These are phyloP conservation scores for Amblyopsis rosae DNA, from an alignment of 2,113 vertebrate genomes.

Conservation along the genomic window DNA sequence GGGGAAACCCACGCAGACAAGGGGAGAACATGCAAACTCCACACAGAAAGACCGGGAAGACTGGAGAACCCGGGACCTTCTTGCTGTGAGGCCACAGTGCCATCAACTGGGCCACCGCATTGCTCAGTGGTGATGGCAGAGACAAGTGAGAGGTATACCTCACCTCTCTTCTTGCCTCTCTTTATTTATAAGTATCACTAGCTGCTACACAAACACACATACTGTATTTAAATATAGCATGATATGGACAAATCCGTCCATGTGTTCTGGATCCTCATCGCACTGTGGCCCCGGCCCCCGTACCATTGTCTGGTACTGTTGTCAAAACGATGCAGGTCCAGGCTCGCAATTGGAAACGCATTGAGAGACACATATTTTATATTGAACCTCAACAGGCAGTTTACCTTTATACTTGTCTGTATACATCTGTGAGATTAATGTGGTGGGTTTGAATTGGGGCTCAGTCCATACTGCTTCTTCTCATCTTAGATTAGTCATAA, in stretches of 20 bases:
- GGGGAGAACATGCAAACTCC: no score
- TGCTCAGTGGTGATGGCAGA: not conserved
- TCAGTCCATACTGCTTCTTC: slow-evolving; percentile 44
- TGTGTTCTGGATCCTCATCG: slow-evolving; percentile 54
- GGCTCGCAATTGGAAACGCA: slow-evolving; percentile 11
- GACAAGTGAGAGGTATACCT: slow-evolving; percentile 37
- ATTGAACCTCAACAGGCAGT: no score
- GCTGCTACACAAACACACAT: slow-evolving; percentile 40
- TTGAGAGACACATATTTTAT: slow-evolving; percentile 18
- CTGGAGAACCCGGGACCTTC: no score
- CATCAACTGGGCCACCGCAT: no score
- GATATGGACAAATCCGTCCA: slow-evolving; percentile 49
- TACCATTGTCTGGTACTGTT: slow-evolving; percentile 42
- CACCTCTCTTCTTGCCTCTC: slow-evolving; percentile 40
- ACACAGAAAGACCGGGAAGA: no score
- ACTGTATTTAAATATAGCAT: slow-evolving; percentile 62
- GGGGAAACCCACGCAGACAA: no score
- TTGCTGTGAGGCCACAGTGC: no score
- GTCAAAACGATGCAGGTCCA: slow-evolving; percentile 8
- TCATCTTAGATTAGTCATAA: slow-evolving; percentile 48
- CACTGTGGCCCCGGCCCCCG: slow-evolving; percentile 43
- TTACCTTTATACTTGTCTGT: no score
- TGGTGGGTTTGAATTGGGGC: slow-evolving; percentile 22
- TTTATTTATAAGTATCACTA: slow-evolving; percentile 55
- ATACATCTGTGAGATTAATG: no score